Conservation (phyloP, 1,140 invertebrate species). For the Drosophila oshimai region DNA sequence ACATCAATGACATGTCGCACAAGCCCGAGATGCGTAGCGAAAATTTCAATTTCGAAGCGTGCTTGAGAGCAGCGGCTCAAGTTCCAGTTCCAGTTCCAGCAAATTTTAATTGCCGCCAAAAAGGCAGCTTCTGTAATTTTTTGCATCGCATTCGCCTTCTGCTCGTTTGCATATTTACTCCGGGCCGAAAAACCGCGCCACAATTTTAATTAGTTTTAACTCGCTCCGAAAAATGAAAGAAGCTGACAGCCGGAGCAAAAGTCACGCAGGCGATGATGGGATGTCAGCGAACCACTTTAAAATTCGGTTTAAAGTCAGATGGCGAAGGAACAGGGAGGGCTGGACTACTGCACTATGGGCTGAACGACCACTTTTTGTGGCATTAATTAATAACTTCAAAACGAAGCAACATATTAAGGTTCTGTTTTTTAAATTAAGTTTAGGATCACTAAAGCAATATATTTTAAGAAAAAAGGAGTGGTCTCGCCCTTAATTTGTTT, state of each 20-base stretch:
- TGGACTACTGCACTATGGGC: too few species aligned
- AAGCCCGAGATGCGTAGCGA: slow-evolving; percentile 32
- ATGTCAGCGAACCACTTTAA: slow-evolving; percentile 14
- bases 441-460: too few species aligned
- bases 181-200: slow-evolving; percentile 7
- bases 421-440: too few species aligned
- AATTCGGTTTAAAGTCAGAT: slow-evolving; percentile 41
- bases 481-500: too few species aligned
- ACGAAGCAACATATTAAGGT: too few species aligned
- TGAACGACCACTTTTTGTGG: too few species aligned
- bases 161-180: slow-evolving; percentile 33
- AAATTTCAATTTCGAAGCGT: slow-evolving; percentile 55
- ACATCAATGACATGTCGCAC: slow-evolving; percentile 29
- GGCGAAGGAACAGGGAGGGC: not conserved
- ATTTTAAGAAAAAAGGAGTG: too few species aligned
- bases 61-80: slow-evolving; percentile 49
- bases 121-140: slow-evolving; percentile 34
- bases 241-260: slow-evolving; percentile 51
- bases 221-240: slow-evolving; percentile 24
- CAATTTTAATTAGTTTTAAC: slow-evolving; percentile 67
- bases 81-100: slow-evolving; percentile 5
- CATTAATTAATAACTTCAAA: too few species aligned
- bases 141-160: not conserved
- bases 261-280: slow-evolving; percentile 44
- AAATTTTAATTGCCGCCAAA: slow-evolving; percentile 61